phyloP scores from a whole-genome alignment of 2,113 vertebrate genomes.

The Tragelaphus imberbis region DNA sequence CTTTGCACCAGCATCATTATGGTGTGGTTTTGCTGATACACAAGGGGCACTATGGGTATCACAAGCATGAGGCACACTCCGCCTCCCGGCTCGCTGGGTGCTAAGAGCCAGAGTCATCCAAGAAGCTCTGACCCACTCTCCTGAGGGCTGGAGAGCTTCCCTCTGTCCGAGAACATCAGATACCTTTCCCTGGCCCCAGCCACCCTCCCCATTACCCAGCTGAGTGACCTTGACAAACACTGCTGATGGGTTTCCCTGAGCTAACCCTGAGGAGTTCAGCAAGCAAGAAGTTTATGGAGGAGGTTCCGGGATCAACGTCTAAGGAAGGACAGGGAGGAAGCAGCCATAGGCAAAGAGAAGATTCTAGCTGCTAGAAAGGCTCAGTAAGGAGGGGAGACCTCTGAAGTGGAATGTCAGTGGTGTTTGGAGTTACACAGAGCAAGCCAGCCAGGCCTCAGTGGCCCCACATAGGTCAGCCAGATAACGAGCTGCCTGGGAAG shows the following conservation, averaged over 20 bases:
- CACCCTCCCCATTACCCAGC: too few relatives aligned
- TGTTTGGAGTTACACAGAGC: background rate
- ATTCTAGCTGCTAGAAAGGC: background rate
- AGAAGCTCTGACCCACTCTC: background rate
- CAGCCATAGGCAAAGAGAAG: background rate
- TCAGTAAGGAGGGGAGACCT: background rate
- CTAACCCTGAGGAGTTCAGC: background rate
- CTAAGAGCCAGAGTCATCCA: background rate
- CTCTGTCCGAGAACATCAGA: background rate
- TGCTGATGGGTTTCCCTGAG: background rate
- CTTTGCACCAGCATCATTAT: slow-evolving; percentile 60
- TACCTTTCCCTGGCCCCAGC: background rate
- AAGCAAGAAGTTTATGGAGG: background rate
- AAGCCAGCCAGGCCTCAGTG: background rate
- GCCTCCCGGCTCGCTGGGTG: background rate
- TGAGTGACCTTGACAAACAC: background rate
- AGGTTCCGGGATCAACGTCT: background rate
- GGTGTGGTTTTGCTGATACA: slow-evolving; percentile 59
- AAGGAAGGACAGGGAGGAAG: too few relatives aligned
- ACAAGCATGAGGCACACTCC: slow-evolving; percentile 36
- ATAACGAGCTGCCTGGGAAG: background rate
- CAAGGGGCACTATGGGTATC: slow-evolving; percentile 48
- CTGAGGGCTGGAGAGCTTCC: background rate
- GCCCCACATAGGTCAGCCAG: background rate
- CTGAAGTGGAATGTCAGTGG: background rate